Evolutionary conservation across 2,797 vertebrate species (phyloP).

Genomic region (Phataginus tetradactyla): DNA sequence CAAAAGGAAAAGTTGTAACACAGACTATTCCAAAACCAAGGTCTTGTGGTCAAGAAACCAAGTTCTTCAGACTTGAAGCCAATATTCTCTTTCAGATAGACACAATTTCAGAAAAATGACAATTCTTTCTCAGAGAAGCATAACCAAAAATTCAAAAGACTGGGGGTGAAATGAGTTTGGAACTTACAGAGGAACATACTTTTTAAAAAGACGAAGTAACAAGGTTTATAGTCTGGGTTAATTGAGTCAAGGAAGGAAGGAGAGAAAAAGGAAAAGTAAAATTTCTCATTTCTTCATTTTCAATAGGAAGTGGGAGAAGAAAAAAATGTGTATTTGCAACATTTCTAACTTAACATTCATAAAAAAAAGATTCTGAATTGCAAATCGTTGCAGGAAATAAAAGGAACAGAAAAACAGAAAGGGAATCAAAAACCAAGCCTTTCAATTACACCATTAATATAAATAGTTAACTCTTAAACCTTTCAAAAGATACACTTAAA

Average conservation of each 20-base stretch:
- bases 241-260: not conserved
- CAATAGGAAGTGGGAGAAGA: not conserved
- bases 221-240: not conserved
- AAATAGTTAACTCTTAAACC: not conserved
- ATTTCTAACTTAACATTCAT: not conserved
- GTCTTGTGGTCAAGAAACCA: not conserved
- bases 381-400: slow-evolving; percentile 7
- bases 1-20: not conserved
- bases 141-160: not conserved
- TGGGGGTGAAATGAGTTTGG: not conserved
- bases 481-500: slow-evolving; percentile 18
- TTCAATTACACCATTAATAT: slow-evolving; percentile 8
- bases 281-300: not conserved
- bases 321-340: not conserved
- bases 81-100: not conserved
- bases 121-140: not conserved
- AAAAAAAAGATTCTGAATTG: slow-evolving; percentile 8
- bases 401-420: not conserved
- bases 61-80: not conserved
- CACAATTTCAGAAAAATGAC: not conserved
- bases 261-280: not conserved
- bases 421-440: not conserved
- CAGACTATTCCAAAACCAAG: not conserved
- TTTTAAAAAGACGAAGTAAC: not conserved
- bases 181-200: not conserved